Evolutionary conservation across 2,888 invertebrate genomes (phyloP).

Genomic region (Orchesellides sinensis): DNA sequence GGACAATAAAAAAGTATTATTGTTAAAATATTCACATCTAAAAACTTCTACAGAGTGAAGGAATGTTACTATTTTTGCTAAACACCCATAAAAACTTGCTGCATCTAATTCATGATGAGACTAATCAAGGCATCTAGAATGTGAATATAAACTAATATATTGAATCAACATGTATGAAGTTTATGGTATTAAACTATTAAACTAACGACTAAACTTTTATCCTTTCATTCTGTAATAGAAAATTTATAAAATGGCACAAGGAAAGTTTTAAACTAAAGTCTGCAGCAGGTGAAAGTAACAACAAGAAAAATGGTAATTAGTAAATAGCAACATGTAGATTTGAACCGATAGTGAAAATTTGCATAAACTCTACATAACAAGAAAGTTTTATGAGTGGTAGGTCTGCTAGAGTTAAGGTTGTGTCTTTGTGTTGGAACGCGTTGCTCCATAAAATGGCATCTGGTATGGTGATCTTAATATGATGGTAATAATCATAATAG

Average conservation of each 20-base stretch:
- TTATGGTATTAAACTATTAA: neutral
- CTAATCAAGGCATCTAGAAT: constrained; percentile 2
- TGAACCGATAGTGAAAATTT: neutral
- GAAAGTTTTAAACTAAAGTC: neutral
- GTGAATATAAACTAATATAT: neutral
- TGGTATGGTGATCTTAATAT: too few species aligned
- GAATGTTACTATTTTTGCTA: too few species aligned
- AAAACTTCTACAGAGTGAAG: too few species aligned
- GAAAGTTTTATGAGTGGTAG: neutral
- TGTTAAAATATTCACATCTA: too few species aligned
- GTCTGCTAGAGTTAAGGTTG: neutral
- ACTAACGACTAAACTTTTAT: neutral
- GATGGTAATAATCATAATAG: too few species aligned
- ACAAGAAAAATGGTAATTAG: too few species aligned
- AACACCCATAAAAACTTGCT: neutral
- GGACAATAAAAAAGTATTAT: too few species aligned
- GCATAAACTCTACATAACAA: neutral
- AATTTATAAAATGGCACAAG: constrained; percentile 29
- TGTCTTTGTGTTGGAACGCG: neutral
- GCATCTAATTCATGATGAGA: neutral
- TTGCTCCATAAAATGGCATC: too few species aligned
- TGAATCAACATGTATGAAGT: neutral
- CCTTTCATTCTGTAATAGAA: constrained; percentile 38
- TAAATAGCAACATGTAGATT: too few species aligned
- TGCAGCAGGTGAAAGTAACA: neutral